Percentiles rank a stretch among this genome's conserved stretches.
Conservation (phyloP, 1,140 invertebrate species). For the Asobara japonica region DNA sequence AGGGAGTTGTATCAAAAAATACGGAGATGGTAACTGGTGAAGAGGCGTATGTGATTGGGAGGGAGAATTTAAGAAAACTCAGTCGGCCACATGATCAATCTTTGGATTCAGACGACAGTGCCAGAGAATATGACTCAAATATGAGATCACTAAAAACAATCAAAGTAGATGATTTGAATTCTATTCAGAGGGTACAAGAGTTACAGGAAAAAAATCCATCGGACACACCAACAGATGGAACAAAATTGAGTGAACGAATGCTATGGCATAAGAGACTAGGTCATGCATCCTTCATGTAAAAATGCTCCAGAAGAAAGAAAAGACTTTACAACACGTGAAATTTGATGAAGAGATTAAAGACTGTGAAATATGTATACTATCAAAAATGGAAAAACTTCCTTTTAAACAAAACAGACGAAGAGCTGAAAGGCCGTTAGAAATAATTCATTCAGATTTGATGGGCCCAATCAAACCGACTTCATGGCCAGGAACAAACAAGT, state of each 20-base stretch:
- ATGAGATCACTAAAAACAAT: conserved; percentile 19
- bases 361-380: conserved; percentile 36
- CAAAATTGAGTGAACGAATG: conserved; percentile 18
- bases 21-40: conserved; percentile 20
- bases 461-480: conserved; percentile 30
- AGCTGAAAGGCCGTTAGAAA: conserved; percentile 32
- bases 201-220: conserved; percentile 17
- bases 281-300: conserved; percentile 31
- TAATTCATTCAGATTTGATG: conserved; percentile 36
- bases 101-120: neutral
- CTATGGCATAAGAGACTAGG: conserved; percentile 33
- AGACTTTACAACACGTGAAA: conserved; percentile 19
- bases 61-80: conserved; percentile 16
- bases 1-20: conserved; percentile 8
- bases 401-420: conserved; percentile 32
- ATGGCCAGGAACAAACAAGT: conserved; percentile 29
- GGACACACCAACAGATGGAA: neutral
- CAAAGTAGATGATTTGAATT: conserved; percentile 26
- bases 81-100: neutral
- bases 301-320: conserved; percentile 22
- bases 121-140: conserved; percentile 12
- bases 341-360: conserved; percentile 34
- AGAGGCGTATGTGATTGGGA: conserved; percentile 22
- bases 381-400: conserved; percentile 39
- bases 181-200: conserved; percentile 23